phyloP scores from a whole-genome alignment of 2,797 vertebrate species.

The Pogonophryne albipinna region DNA sequence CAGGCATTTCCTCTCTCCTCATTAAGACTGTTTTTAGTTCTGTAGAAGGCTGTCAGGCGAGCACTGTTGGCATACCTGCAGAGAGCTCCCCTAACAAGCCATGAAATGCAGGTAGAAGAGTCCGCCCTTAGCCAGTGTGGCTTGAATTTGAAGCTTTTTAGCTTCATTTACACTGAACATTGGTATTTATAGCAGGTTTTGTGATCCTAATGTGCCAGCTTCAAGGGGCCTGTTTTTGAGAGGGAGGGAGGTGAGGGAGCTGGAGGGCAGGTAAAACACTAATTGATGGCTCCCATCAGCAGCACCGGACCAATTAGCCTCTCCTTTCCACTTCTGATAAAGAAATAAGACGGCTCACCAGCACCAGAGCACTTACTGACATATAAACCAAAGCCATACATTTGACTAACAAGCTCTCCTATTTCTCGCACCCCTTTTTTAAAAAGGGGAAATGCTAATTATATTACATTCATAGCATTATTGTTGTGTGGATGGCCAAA shows the following conservation, averaged over 20 bases:
- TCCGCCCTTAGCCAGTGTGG: conserved; percentile 81
- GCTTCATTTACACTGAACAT: conserved; percentile 89
- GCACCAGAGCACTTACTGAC: conserved; percentile 77
- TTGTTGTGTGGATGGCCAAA: conserved; percentile 75
- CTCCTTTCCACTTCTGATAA: conserved; percentile 83
- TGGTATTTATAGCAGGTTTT: conserved; percentile 89
- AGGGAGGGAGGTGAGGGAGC: conserved; percentile 72
- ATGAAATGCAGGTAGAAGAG: conserved; percentile 89
- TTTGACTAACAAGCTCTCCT: conserved; percentile 86
- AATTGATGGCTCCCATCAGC: conserved; percentile 87
- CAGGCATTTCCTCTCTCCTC: conserved; percentile 82
- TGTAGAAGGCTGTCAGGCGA: conserved; percentile 87
- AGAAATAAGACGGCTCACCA: conserved; percentile 83
- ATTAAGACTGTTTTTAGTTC: conserved; percentile 92
- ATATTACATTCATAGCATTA: conserved; percentile 77
- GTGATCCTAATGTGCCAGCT: conserved; percentile 86
- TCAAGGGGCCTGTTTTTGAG: conserved; percentile 81
- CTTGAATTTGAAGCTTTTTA: conserved; percentile 84
- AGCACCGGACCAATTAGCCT: conserved; percentile 85
- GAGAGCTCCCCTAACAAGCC: conserved; percentile 89
- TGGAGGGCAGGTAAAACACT: conserved; percentile 77
- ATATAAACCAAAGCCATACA: conserved; percentile 81
- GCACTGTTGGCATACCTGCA: conserved; percentile 85
- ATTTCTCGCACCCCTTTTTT: conserved; percentile 71
- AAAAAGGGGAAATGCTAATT: conserved; percentile 78